Conservation (phyloP, 2,888 invertebrate genomes). For the Lagria hirta region DNA sequence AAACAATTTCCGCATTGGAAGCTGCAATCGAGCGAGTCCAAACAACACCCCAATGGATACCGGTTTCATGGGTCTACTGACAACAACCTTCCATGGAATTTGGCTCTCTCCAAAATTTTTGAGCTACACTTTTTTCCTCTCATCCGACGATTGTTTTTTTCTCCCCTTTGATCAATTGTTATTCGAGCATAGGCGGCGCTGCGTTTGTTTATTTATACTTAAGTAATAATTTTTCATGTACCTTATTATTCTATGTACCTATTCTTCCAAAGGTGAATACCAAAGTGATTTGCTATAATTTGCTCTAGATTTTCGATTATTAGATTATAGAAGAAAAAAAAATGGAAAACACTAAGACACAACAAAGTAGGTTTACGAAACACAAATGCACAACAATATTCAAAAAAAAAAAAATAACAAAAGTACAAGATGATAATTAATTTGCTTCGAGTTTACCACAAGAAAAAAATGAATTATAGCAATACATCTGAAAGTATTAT, state of each 20-base stretch:
- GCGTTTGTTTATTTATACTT: too few species aligned
- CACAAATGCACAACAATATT: conserved; percentile 20
- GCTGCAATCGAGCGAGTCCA: conserved; percentile 88
- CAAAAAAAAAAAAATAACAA: conserved; percentile 9
- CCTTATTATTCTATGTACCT: conserved; percentile 7
- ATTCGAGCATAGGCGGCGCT: too few species aligned
- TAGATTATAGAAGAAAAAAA: too few species aligned
- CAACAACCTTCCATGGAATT: conserved; percentile 55
- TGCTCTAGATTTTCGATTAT: background rate
- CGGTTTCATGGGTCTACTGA: conserved; percentile 97
- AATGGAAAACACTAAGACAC: too few species aligned
- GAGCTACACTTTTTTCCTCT: conserved; percentile 13
- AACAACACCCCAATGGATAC: conserved; percentile 94
- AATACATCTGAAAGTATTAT: conserved; percentile 39
- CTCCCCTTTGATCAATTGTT: too few species aligned
- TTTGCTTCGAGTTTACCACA: conserved; percentile 36
- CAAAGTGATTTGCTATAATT: conserved; percentile 15
- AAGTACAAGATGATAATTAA: conserved; percentile 10
- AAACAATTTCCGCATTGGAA: conserved; percentile 92
- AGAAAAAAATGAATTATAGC: conserved; percentile 33
- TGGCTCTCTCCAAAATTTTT: conserved; percentile 45
- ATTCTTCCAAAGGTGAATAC: conserved; percentile 19
- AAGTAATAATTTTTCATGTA: conserved; percentile 2
- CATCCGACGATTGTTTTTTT: conserved; percentile 10
- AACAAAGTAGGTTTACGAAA: too few species aligned